A percentile compares a stretch with the other conserved stretches of the same genome.
Evolutionary conservation across 1,140 invertebrate genomes (phyloP).

Genomic region (Papilio helenus): DNA sequence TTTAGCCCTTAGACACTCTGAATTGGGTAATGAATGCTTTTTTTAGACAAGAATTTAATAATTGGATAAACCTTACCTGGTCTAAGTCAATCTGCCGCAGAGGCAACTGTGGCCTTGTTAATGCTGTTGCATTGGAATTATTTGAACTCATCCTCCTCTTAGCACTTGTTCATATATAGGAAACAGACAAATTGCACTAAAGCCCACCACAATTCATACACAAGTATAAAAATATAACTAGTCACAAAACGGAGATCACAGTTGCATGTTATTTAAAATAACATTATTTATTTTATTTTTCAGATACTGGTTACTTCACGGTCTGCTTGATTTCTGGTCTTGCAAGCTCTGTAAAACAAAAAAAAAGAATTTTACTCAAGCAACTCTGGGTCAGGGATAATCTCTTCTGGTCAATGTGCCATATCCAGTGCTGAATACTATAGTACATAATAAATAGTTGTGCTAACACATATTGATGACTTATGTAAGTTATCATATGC

Average conservation of each 20-base stretch:
- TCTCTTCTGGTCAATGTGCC: too few relatives aligned
- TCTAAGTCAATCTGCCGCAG: constrained; percentile 94
- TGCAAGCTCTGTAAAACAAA: constrained; percentile 58
- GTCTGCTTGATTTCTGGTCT: constrained; percentile 45
- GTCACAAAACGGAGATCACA: constrained; percentile 66
- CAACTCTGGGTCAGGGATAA: too few relatives aligned
- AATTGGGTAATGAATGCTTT: too few relatives aligned
- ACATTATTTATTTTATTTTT: constrained; percentile 61
- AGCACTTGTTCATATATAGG: constrained; percentile 53
- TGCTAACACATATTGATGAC: too few relatives aligned
- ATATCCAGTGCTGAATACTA: too few relatives aligned
- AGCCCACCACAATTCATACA: constrained; percentile 51
- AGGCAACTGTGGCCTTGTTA: constrained; percentile 75
- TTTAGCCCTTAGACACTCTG: too few relatives aligned
- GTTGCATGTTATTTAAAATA: constrained; percentile 64
- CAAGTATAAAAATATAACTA: constrained; percentile 52
- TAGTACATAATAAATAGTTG: too few relatives aligned
- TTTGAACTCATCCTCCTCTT: constrained; percentile 60
- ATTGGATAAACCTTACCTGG: constrained; percentile 81
- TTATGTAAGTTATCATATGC: too few relatives aligned
- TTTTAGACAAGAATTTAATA: constrained; percentile 19
- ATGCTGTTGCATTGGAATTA: constrained; percentile 47
- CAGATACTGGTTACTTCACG: constrained; percentile 44
- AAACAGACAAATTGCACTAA: constrained; percentile 60
- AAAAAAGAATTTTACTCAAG: background rate